Percentiles rank a stretch among this genome's conserved stretches.
These are phyloP conservation scores for Stichopus chloronotus DNA, from an alignment of 35 echinoderm and acorn worm genomes.

Conservation along the genomic window DNA sequence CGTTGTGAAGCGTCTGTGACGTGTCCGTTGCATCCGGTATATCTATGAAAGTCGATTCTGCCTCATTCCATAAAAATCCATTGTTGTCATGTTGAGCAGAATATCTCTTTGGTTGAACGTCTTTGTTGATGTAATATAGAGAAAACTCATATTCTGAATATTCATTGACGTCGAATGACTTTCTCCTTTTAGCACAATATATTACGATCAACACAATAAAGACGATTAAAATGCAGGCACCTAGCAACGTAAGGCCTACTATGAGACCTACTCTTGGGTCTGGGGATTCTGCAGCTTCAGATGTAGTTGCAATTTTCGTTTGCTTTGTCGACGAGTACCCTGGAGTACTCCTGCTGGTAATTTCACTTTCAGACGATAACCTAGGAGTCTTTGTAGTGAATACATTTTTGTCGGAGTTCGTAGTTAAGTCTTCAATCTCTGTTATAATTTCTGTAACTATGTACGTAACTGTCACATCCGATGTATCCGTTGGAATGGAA, in stretches of 20 bases:
- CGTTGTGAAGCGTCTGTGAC: neutral
- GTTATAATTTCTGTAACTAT: neutral
- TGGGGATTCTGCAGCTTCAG: no score
- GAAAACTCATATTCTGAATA: neutral
- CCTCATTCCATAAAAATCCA: neutral
- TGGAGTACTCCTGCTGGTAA: neutral
- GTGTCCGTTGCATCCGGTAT: neutral
- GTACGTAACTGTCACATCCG: neutral
- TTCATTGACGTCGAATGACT: neutral
- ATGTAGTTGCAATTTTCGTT: neutral
- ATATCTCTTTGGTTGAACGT: neutral
- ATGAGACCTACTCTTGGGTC: neutral
- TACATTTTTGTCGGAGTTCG: neutral
- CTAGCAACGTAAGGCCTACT: neutral
- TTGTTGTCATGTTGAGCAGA: neutral
- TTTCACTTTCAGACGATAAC: neutral
- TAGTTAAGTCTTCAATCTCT: neutral
- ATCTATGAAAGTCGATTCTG: neutral
- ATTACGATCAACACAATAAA: neutral
- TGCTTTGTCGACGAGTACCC: neutral
- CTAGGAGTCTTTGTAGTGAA: neutral
- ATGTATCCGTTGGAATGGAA: neutral
- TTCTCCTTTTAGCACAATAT: neutral
- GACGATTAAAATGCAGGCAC: neutral
- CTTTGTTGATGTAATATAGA: neutral